Evolutionary conservation across 2,888 invertebrate genomes (phyloP).

Genomic region (Lagria hirta): DNA sequence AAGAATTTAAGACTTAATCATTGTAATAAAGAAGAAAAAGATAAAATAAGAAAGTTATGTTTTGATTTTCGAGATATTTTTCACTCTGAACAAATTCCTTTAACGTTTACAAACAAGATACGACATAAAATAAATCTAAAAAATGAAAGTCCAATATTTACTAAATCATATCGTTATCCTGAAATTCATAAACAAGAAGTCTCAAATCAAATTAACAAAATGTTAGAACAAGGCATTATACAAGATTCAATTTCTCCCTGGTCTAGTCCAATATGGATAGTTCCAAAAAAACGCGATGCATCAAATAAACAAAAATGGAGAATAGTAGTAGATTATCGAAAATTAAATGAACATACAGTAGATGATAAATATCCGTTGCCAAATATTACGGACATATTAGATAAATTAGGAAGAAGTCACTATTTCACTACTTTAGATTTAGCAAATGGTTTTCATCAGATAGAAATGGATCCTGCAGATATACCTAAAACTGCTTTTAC

Average conservation of each 20-base stretch:
- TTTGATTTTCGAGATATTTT: constrained; percentile 25
- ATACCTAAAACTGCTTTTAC: constrained; percentile 29
- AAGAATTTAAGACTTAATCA: constrained; percentile 2
- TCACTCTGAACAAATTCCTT: constrained; percentile 15
- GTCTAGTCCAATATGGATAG: constrained; percentile 12
- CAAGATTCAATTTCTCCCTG: constrained; percentile 15
- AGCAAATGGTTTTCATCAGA: constrained; percentile 29
- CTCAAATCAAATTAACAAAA: no score
- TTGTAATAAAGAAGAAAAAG: constrained; percentile 1
- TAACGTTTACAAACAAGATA: constrained; percentile 25
- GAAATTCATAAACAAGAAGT: constrained; percentile 28
- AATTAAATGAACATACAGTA: constrained; percentile 27
- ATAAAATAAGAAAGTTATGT: no score
- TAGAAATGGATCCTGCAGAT: constrained; percentile 24
- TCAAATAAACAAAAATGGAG: constrained; percentile 32
- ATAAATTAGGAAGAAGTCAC: constrained; percentile 23
- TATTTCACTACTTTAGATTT: constrained; percentile 29
- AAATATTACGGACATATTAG: constrained; percentile 29
- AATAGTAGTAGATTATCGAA: constrained; percentile 29
- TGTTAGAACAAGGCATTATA: constrained; percentile 25
- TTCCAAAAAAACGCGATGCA: constrained; percentile 28
- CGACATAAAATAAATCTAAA: constrained; percentile 30
- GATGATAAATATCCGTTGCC: constrained; percentile 29
- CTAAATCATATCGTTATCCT: constrained; percentile 29
- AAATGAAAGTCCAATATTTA: constrained; percentile 25